Conservation (phyloP, 2,797 vertebrate species). For the Gymnothorax reevesii region DNA sequence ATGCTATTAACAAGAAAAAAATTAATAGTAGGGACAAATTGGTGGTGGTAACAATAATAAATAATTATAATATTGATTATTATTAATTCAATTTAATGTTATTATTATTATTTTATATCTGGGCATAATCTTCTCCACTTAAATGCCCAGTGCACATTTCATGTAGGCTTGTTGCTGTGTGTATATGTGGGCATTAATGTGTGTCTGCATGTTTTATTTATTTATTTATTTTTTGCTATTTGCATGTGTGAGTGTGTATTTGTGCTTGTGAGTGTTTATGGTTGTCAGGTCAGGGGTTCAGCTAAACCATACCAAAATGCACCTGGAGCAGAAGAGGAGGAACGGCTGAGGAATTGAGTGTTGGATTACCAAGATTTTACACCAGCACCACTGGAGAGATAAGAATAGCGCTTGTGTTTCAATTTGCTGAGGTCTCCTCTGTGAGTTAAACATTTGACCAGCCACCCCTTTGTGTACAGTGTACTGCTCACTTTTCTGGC, state of each 20-base stretch:
- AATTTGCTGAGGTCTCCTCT: neutral
- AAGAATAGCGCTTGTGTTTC: neutral
- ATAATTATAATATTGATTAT: too few species aligned
- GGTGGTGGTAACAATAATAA: too few species aligned
- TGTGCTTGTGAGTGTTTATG: neutral
- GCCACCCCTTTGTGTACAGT: neutral
- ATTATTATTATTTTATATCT: too few species aligned
- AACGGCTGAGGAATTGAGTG: neutral
- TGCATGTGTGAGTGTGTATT: neutral
- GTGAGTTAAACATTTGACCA: neutral
- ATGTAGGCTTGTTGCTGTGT: neutral
- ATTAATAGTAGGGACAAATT: too few species aligned
- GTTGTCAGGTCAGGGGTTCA: neutral
- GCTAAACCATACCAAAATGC: neutral
- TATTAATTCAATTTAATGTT: too few species aligned
- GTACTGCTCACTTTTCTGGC: neutral
- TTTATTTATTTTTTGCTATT: too few species aligned
- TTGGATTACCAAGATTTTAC: neutral
- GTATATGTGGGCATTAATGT: neutral
- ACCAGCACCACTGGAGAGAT: neutral
- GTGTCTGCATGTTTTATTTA: neutral
- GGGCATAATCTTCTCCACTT: too few species aligned
- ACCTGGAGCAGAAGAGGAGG: neutral
- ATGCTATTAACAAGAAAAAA: too few species aligned
- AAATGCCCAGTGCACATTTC: too few species aligned